Percentiles rank a stretch among this genome's conserved stretches.
Conservation (phyloP, 2,797 vertebrate genomes). For the Smutsia gigantea region DNA sequence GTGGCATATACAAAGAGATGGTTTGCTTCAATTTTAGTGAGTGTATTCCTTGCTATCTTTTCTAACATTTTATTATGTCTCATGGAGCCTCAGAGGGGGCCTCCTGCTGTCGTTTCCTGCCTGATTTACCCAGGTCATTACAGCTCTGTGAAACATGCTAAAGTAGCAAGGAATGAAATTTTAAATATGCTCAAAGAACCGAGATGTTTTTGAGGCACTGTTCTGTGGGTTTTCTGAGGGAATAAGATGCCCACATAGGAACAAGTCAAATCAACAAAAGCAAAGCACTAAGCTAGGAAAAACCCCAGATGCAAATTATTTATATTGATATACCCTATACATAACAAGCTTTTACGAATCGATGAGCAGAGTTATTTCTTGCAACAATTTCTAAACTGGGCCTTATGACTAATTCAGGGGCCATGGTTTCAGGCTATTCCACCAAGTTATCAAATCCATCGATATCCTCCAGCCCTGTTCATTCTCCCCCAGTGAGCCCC, state of each 20-base stretch:
- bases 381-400: slow-evolving; percentile 33
- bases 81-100: not conserved
- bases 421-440: slow-evolving; percentile 4
- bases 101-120: not conserved
- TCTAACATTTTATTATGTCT: slow-evolving; percentile 26
- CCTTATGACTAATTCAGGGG: slow-evolving; percentile 51
- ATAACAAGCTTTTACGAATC: slow-evolving; percentile 55
- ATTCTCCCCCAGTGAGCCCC: not conserved
- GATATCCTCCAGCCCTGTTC: not conserved
- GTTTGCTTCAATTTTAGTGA: not conserved
- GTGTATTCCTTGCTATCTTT: not conserved
- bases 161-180: slow-evolving; percentile 39
- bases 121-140: slow-evolving; percentile 44
- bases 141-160: not conserved
- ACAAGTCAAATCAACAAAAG: slow-evolving; percentile 60
- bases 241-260: slow-evolving; percentile 27
- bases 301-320: slow-evolving; percentile 58
- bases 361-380: slow-evolving; percentile 51
- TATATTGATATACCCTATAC: slow-evolving; percentile 21
- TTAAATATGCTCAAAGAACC: slow-evolving; percentile 44
- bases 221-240: slow-evolving; percentile 56
- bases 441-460: not conserved
- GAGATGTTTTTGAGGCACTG: not conserved
- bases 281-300: slow-evolving; percentile 47
- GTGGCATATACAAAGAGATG: not conserved